These are phyloP conservation scores for Myiotriccus ornatus DNA, from an alignment of 2,797 vertebrate genomes.

Conservation along the genomic window DNA sequence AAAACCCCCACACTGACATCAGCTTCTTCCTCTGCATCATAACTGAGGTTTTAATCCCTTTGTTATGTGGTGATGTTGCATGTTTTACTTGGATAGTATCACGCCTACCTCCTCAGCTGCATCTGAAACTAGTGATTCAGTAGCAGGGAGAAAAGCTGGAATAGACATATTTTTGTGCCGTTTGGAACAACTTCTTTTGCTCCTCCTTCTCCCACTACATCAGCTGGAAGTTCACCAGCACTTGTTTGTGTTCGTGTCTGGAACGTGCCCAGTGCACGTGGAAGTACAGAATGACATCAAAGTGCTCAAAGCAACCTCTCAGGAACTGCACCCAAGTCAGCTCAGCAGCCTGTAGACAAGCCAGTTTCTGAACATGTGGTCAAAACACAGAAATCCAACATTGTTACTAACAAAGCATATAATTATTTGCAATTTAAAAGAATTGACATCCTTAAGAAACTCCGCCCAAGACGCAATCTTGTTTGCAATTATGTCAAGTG, in stretches of 20 bases:
- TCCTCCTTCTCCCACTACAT: neutral
- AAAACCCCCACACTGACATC: neutral
- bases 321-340: neutral
- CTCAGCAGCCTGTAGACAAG: accelerated
- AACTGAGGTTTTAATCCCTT: neutral
- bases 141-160: neutral
- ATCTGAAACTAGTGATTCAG: neutral
- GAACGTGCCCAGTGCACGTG: accelerated
- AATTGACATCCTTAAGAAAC: neutral
- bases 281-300: neutral
- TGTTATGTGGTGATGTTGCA: neutral
- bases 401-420: neutral
- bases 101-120: neutral
- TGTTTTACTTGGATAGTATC: neutral
- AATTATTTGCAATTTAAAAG: neutral
- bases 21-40: neutral
- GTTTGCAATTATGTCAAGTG: neutral
- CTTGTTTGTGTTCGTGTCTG: neutral
- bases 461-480: neutral
- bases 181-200: neutral
- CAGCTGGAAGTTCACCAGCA: neutral
- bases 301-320: neutral
- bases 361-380: neutral
- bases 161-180: neutral
- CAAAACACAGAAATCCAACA: neutral